These are phyloP conservation scores for Meles meles DNA, from an alignment of 2,113 vertebrate species.

Conservation along the genomic window DNA sequence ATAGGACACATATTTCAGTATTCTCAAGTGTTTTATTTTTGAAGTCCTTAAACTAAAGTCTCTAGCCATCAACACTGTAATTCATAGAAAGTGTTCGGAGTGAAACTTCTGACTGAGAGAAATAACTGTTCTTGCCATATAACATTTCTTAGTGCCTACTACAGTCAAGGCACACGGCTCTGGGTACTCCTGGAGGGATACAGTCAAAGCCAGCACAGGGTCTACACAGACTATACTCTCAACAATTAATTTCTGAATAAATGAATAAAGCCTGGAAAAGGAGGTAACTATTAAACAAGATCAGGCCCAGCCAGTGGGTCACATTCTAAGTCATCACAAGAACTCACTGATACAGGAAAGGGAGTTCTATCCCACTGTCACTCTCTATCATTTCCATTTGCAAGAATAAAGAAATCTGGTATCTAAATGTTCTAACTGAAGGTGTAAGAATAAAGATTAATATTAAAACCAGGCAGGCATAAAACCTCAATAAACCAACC, in stretches of 20 bases:
- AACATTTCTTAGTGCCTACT: neutral
- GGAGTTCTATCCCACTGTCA: fast-evolving
- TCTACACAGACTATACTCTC: neutral
- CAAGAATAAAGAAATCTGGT: neutral
- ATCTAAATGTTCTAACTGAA: neutral
- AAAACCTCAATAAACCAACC: neutral
- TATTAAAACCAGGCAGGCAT: neutral
- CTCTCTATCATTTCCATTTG: neutral
- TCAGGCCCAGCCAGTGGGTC: neutral
- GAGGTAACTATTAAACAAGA: neutral
- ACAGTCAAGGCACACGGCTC: neutral
- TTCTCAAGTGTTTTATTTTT: slow-evolving; percentile 24
- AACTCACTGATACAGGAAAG: neutral
- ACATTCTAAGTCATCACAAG: neutral
- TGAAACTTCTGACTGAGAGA: neutral
- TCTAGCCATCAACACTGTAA: neutral
- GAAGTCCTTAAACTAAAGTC: slow-evolving; percentile 3
- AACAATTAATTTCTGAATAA: neutral
- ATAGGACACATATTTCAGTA: slow-evolving; percentile 12
- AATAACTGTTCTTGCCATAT: neutral
- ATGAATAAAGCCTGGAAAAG: neutral
- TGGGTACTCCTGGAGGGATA: neutral
- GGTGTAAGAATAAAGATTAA: neutral
- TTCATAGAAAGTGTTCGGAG: neutral
- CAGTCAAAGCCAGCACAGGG: neutral